Conservation (phyloP, 2,797 vertebrate genomes). For the Neomorphus geoffroyi region DNA sequence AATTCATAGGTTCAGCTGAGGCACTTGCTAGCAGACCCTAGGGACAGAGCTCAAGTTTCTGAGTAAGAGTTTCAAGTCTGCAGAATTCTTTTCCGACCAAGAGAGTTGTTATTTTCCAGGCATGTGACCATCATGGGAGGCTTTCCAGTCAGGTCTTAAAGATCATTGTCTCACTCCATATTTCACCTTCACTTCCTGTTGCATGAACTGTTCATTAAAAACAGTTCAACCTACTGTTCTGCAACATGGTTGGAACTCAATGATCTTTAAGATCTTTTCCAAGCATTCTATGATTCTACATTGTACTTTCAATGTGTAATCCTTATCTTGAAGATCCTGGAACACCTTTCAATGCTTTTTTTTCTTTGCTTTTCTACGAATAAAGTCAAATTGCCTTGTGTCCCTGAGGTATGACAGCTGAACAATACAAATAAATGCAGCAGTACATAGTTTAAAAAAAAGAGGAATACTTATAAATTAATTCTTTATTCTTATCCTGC, state of each 20-base stretch:
- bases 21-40: not conserved
- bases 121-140: fast-evolving
- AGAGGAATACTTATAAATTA: not conserved
- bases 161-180: not conserved
- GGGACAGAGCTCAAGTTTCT: not conserved
- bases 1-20: not conserved
- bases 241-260: too few relatives aligned
- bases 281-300: too few relatives aligned
- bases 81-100: not conserved
- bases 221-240: not conserved
- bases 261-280: too few relatives aligned
- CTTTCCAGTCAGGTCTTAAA: not conserved
- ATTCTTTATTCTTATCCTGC: not conserved
- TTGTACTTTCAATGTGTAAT: not conserved
- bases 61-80: not conserved
- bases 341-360: not conserved
- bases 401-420: not conserved
- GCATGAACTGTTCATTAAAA: not conserved
- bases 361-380: not conserved
- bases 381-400: not conserved
- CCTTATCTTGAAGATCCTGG: not conserved
- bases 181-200: not conserved
- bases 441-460: not conserved
- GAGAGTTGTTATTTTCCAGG: not conserved
- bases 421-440: not conserved